Percentiles rank a stretch among this genome's conserved stretches.
These are phyloP conservation scores for Phoenicopterus ruber DNA, from an alignment of 2,113 vertebrate genomes.

Conservation along the genomic window DNA sequence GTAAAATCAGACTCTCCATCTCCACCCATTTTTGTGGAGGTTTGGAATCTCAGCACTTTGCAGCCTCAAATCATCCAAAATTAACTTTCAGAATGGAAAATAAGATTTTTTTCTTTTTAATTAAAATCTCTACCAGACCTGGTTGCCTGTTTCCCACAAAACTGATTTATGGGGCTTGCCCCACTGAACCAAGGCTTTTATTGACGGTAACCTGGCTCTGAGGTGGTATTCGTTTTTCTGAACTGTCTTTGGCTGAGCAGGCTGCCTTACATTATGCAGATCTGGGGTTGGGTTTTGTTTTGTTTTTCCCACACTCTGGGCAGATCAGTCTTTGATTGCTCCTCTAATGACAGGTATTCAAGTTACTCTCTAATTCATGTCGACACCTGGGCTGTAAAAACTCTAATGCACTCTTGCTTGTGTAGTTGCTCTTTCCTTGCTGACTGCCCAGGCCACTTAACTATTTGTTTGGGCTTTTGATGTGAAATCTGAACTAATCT, in stretches of 20 bases:
- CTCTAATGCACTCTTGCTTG: background rate
- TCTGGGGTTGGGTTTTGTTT: background rate
- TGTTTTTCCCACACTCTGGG: background rate
- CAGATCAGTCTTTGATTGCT: slow-evolving; percentile 21
- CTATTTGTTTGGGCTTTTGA: slow-evolving; percentile 30
- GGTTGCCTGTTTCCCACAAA: background rate
- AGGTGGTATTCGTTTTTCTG: background rate
- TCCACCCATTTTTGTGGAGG: background rate
- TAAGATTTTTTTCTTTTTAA: background rate
- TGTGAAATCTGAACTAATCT: slow-evolving; percentile 36
- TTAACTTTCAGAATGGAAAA: slow-evolving; percentile 16
- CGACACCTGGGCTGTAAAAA: slow-evolving; percentile 43
- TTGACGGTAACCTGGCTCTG: background rate
- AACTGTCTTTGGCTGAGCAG: background rate
- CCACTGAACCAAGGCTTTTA: background rate
- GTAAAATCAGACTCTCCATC: background rate
- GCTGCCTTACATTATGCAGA: background rate
- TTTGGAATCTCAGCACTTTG: background rate
- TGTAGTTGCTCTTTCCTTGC: background rate
- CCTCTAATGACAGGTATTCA: slow-evolving; percentile 17
- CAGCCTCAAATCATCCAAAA: background rate
- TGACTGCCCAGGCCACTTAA: background rate
- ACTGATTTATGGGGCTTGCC: background rate
- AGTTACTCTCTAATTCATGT: slow-evolving; percentile 20
- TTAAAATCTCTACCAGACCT: background rate